Evolutionary conservation across 2,797 vertebrate species (phyloP).

Genomic region (Sebastolobus altivelis): DNA sequence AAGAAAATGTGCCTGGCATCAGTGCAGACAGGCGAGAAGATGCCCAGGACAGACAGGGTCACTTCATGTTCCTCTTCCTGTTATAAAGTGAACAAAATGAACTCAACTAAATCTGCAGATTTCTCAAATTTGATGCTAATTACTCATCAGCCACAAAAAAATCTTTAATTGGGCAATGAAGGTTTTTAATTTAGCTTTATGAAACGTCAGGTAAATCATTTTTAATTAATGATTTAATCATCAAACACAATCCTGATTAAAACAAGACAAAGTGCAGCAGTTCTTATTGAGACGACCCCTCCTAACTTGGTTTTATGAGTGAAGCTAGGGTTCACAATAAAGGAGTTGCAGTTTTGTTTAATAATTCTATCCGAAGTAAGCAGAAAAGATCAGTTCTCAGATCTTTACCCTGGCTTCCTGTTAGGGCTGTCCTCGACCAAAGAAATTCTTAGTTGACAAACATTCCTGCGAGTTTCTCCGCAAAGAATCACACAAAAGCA

Average conservation of each 20-base stretch:
- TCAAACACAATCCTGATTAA: not conserved
- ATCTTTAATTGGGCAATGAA: not conserved
- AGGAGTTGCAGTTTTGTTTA: not conserved
- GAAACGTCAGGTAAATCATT: not conserved
- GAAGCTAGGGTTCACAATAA: not conserved
- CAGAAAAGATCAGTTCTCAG: not conserved
- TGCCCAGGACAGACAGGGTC: not conserved
- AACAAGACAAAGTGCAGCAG: not conserved
- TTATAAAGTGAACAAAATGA: not conserved
- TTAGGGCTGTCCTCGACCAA: no score
- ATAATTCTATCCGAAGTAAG: no score
- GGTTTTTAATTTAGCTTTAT: not conserved
- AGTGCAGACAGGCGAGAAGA: not conserved
- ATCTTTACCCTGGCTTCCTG: not conserved
- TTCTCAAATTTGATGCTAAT: not conserved
- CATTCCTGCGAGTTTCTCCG: no score
- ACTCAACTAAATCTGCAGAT: not conserved
- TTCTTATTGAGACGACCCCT: not conserved
- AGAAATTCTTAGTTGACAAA: no score
- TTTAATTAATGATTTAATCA: constrained; percentile 8
- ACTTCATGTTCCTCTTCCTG: not conserved
- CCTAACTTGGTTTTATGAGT: not conserved
- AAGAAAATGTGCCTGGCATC: not conserved
- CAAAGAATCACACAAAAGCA: no score
- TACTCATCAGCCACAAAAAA: not conserved